Percentiles rank a stretch among this genome's conserved stretches.
Conservation (phyloP, 2,888 invertebrate species). For the Autographa pulchrina region DNA sequence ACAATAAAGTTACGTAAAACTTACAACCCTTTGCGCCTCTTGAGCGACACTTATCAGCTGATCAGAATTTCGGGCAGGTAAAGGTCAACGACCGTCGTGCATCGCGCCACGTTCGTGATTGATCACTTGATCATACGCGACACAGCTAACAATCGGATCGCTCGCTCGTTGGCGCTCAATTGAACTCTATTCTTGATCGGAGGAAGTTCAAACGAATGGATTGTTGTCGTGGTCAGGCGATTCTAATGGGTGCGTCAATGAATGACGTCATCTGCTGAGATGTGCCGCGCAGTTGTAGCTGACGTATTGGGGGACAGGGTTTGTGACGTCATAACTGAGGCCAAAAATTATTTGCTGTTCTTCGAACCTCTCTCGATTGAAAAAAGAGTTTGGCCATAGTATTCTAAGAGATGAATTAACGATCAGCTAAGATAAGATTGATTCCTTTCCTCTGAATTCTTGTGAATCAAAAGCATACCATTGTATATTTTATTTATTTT, state of each 20-base stretch:
- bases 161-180: conserved; percentile 24
- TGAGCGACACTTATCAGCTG: conserved; percentile 36
- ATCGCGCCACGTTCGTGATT: conserved; percentile 55
- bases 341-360: background rate
- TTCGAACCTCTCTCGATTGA: background rate
- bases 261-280: conserved; percentile 20
- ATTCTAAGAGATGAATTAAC: background rate
- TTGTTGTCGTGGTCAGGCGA: conserved; percentile 29
- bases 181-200: conserved; percentile 28
- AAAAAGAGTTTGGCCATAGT: background rate
- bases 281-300: background rate
- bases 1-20: background rate
- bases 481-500: background rate
- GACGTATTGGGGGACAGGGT: conserved; percentile 8
- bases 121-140: conserved; percentile 60
- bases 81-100: conserved; percentile 51
- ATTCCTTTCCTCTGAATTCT: background rate
- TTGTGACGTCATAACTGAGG: conserved; percentile 35
- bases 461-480: background rate
- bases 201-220: conserved; percentile 14
- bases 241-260: conserved; percentile 6
- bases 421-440: background rate
- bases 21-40: background rate
- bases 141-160: conserved; percentile 35
- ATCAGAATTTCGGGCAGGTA: conserved; percentile 42